Percentiles rank a stretch among this genome's conserved stretches.
phyloP scores from a whole-genome alignment of 2,797 vertebrate genomes.

The Lepus townsendii region DNA sequence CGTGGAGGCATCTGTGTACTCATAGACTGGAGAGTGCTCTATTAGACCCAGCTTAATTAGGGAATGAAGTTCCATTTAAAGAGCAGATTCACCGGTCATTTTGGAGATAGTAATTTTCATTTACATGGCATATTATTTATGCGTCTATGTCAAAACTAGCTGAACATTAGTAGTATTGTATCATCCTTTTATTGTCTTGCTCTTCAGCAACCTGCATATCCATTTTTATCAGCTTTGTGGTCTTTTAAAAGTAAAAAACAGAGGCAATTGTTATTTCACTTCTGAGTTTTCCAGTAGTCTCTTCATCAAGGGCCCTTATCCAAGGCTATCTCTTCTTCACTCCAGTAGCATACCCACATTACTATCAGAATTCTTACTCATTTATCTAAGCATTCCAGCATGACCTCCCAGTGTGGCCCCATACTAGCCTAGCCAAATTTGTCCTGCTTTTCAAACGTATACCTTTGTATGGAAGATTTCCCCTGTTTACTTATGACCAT shows the following conservation, averaged over 20 bases:
- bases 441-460: background rate
- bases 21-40: background rate
- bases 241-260: background rate
- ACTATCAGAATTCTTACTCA: background rate
- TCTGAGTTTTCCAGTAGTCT: slow-evolving; percentile 7
- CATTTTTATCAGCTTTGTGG: background rate
- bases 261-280: background rate
- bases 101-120: slow-evolving; percentile 18
- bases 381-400: background rate
- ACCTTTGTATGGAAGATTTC: background rate
- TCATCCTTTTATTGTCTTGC: background rate
- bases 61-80: slow-evolving; percentile 37
- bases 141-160: background rate
- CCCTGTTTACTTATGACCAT: background rate
- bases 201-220: background rate
- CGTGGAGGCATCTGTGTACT: background rate
- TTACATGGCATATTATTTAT: background rate
- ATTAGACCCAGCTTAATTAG: background rate
- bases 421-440: background rate
- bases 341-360: background rate
- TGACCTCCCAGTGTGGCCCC: background rate
- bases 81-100: background rate
- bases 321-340: background rate
- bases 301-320: background rate
- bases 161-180: slow-evolving; percentile 46